Percentiles rank a stretch among this genome's conserved stretches.
These are phyloP conservation scores for Tachysurus vachellii DNA, from an alignment of 2,113 vertebrate species.

Conservation along the genomic window DNA sequence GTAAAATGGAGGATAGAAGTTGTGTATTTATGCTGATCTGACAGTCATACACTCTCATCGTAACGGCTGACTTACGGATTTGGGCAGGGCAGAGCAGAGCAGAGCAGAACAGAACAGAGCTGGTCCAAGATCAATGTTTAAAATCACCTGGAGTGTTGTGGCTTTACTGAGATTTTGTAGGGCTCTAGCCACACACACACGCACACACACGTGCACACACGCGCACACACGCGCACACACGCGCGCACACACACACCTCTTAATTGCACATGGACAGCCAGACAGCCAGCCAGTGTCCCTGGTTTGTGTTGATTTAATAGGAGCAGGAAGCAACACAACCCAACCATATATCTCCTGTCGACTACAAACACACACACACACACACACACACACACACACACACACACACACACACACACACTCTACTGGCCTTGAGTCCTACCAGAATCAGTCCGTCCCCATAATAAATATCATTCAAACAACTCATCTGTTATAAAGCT, in stretches of 20 bases:
- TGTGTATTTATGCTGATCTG: background rate
- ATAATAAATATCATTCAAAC: constrained; percentile 20
- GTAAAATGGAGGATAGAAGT: background rate
- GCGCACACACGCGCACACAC: constrained; percentile 4
- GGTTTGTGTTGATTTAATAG: constrained; percentile 11
- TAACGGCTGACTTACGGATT: constrained; percentile 15
- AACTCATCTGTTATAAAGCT: constrained; percentile 18
- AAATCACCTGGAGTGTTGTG: background rate
- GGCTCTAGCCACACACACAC: background rate
- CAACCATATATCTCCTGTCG: constrained; percentile 16
- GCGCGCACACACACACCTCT: background rate
- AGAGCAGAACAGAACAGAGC: background rate
- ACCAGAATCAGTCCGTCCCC: background rate
- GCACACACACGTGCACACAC: constrained; percentile 1
- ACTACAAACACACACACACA: constrained; percentile 12
- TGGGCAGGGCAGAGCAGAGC: background rate
- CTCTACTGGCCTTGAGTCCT: background rate
- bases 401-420: background rate
- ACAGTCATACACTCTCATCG: background rate
- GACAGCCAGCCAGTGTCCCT: background rate
- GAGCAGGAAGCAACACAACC: constrained; percentile 3
- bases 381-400: constrained; percentile 5
- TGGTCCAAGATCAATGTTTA: background rate
- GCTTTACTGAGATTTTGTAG: constrained; percentile 4
- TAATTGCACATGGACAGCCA: constrained; percentile 2